Conservation (phyloP, 2,113 vertebrate species). For the Climacteris rufus region DNA sequence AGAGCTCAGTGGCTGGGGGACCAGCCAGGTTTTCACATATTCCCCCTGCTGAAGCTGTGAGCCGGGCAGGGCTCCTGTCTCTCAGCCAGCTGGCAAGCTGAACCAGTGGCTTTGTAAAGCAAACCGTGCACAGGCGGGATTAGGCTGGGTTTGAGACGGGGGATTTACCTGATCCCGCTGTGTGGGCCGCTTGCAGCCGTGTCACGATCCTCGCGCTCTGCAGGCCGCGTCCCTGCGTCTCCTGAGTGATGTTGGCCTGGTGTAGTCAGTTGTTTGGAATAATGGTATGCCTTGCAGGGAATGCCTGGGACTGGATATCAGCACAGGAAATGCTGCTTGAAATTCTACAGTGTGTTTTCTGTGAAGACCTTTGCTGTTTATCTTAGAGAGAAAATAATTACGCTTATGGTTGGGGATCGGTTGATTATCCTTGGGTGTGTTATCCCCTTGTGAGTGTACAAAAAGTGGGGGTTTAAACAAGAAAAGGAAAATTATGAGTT, state of each 20-base stretch:
- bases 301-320: neutral
- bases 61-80: neutral
- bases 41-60: neutral
- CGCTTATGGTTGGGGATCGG: neutral
- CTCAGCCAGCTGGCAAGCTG: conserved; percentile 16
- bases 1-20: neutral
- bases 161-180: neutral
- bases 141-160: fast-evolving
- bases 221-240: neutral
- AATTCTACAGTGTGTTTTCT: neutral
- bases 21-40: neutral
- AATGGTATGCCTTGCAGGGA: neutral
- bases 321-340: neutral
- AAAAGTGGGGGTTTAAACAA: neutral
- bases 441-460: neutral
- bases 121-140: neutral
- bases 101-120: neutral
- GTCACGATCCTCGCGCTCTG: neutral
- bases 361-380: neutral
- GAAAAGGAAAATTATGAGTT: neutral
- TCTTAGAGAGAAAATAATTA: neutral
- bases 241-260: neutral
- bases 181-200: neutral
- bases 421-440: neutral
- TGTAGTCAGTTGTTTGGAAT: neutral